Base-by-base conservation (phyloP, 2,888 invertebrate species). In the Matsumyia berberina region DNA sequence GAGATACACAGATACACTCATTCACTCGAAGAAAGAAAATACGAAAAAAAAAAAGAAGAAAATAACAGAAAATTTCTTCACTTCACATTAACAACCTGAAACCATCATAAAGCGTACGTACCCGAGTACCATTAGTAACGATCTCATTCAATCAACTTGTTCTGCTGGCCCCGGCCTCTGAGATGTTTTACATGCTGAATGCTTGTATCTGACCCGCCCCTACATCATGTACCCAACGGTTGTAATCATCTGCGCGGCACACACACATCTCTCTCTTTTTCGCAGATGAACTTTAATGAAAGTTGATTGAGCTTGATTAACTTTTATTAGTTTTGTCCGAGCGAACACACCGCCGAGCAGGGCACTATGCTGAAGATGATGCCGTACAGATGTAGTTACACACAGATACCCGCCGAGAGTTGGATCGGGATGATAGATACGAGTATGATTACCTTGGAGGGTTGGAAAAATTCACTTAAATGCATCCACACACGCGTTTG, bases 281-380 rank as follows among this genome's bases (percentile, higher is more conserved):
- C 24, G 2, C 72, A 72, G 80, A 80, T 80, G 66, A 67, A 86
- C 80, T 88, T 90, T 90, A 90, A 90, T 90, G 90, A 88, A 88
- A 88, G 90, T 90, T 91, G 90, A 91, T 91, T 91, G 90, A 89
- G 90, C 90, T 91, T 91, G 91, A 91, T 91, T 91, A 91, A 91
- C 88, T 90, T 91, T 91, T 90, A 91, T 91, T 91, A 90, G 89
- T 90, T 91, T 91, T 90, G 90, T 90, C 90, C 90, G 85, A 49
- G 31, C 46, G 12, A 67, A 44, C 39, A 37, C 53, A 60, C n/a
- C n/a, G n/a, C n/a, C n/a, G 60, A 42, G 24, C 1, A 24, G 24
- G 39, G 33, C 17, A 11, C 37, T 15, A 31, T n/a, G n/a, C 33
- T 35, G 33, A 33, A 49, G 55, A 62, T 31, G 62, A 35, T 46